Percentiles rank a stretch among this genome's conserved stretches.
Evolutionary conservation across 1,140 invertebrate genomes (phyloP).

Genomic region (Leptinotarsa undecemlineata): DNA sequence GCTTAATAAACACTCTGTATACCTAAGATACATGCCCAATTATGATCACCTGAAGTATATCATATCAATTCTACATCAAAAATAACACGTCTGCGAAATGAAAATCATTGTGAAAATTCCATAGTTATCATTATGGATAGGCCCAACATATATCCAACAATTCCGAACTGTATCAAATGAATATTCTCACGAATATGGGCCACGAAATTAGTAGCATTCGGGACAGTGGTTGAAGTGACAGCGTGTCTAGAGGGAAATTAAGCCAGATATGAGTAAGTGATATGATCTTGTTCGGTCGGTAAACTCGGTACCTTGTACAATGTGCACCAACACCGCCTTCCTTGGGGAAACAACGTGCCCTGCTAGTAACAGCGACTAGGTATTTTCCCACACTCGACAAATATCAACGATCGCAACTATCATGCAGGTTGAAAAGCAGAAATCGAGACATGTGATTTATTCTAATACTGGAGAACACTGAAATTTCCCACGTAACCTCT

Average conservation of each 20-base stretch:
- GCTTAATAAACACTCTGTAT: too few species aligned
- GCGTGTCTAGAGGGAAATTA: constrained; percentile 42
- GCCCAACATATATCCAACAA: not conserved
- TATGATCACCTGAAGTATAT: too few species aligned
- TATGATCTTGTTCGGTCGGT: constrained; percentile 33
- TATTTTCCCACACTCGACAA: constrained; percentile 11
- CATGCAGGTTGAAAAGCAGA: not conserved
- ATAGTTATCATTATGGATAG: too few species aligned
- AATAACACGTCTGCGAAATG: too few species aligned
- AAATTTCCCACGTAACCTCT: too few species aligned
- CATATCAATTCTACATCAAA: too few species aligned
- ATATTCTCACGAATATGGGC: constrained; percentile 30
- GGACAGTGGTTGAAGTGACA: constrained; percentile 37
- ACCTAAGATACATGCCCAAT: too few species aligned
- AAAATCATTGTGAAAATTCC: too few species aligned
- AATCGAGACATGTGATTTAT: not conserved
- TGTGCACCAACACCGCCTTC: constrained; percentile 17
- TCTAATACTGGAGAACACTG: too few species aligned
- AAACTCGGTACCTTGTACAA: constrained; percentile 25
- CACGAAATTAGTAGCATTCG: constrained; percentile 37
- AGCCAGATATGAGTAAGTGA: constrained; percentile 40
- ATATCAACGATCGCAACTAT: not conserved
- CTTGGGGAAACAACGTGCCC: constrained; percentile 24
- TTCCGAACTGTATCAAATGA: not conserved
- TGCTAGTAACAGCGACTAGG: constrained; percentile 9